Percentiles rank a stretch among this genome's conserved stretches.
Evolutionary conservation across 2,888 invertebrate species (phyloP).

Genomic region (Lochmaea capreae): DNA sequence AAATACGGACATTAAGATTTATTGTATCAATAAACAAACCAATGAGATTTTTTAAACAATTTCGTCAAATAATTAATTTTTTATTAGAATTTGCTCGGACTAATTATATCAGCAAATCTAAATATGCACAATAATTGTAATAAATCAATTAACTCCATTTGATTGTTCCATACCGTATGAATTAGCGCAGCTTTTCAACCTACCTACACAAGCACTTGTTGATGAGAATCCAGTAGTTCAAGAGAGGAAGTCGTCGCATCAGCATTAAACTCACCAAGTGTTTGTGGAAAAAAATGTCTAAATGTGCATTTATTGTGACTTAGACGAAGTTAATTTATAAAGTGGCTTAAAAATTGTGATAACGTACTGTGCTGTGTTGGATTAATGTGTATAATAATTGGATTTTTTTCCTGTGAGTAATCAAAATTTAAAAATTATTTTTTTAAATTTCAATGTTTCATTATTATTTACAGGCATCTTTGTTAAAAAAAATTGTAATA

Average conservation of each 20-base stretch:
- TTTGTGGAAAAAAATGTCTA: constrained; percentile 2
- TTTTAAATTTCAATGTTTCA: not conserved
- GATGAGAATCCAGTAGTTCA: constrained; percentile 18
- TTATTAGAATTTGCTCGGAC: too few species aligned
- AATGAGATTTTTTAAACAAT: too few species aligned
- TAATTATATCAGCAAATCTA: too few species aligned
- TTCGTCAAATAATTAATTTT: too few species aligned
- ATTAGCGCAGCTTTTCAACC: constrained; percentile 20
- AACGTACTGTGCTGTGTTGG: not conserved
- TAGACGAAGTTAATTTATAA: not conserved
- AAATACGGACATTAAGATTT: too few species aligned
- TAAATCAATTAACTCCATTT: not conserved
- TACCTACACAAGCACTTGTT: constrained; percentile 24
- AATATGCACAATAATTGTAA: too few species aligned
- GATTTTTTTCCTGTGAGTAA: not conserved
- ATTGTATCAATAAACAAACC: too few species aligned
- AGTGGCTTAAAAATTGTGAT: constrained; percentile 1
- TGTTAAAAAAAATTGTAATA: not conserved
- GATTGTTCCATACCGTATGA: not conserved
- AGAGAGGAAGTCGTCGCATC: constrained; percentile 7
- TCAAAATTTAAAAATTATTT: not conserved
- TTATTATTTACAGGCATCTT: not conserved
- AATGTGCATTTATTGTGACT: constrained; percentile 15
- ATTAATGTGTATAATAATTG: not conserved
- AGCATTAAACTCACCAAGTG: constrained; percentile 15